These are phyloP conservation scores for Halictus quadricinctus DNA, from an alignment of 2,888 invertebrate genomes.

Conservation along the genomic window DNA sequence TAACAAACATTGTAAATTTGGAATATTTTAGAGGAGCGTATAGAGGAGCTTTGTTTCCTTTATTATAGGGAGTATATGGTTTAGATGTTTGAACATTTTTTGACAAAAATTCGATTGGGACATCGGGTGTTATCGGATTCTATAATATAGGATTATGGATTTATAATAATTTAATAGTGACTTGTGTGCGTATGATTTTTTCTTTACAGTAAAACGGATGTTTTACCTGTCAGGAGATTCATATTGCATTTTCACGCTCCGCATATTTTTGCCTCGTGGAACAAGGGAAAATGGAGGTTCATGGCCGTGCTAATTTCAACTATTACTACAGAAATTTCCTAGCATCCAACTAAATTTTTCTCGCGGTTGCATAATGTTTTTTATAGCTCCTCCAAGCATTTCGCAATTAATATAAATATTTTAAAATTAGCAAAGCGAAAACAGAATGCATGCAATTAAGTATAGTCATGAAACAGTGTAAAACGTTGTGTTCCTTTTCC, in stretches of 20 bases:
- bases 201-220: constrained; percentile 15
- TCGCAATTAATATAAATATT: constrained; percentile 8
- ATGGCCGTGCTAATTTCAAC: constrained; percentile 27
- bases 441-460: not conserved
- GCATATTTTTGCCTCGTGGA: constrained; percentile 19
- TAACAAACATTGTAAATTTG: not conserved
- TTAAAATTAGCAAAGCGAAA: not conserved
- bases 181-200: not conserved
- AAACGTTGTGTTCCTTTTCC: not conserved
- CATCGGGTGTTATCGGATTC: not conserved
- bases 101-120: not conserved
- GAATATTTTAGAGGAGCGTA: not conserved
- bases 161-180: not conserved
- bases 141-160: not conserved
- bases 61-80: not conserved
- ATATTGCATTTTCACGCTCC: constrained; percentile 10
- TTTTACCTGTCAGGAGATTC: constrained; percentile 17
- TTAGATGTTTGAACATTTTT: not conserved
- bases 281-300: constrained; percentile 31
- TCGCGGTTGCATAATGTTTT: not conserved
- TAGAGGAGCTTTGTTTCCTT: not conserved
- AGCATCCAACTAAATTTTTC: not conserved
- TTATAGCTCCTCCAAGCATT: not conserved
- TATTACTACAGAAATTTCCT: constrained; percentile 27
- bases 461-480: not conserved